Conservation (phyloP, 2,113 vertebrate species). For the Neoarius graeffei region DNA sequence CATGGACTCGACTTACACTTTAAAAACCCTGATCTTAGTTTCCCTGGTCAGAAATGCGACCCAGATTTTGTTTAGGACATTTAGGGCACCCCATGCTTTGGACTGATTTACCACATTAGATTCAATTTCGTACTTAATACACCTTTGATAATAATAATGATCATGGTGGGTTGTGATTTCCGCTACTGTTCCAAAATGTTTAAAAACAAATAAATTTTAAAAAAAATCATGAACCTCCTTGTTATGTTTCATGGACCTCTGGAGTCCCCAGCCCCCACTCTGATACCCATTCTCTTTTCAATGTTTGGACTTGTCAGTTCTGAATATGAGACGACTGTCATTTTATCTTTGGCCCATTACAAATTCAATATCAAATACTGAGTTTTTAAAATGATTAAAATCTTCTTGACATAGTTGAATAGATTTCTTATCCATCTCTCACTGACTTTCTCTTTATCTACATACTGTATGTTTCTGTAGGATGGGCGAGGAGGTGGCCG, state of each 20-base stretch:
- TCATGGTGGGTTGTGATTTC: neutral
- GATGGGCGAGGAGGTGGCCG: conserved; percentile 86
- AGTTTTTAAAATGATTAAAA: neutral
- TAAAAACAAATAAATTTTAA: neutral
- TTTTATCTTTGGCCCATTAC: neutral
- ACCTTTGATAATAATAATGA: no score
- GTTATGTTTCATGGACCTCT: neutral
- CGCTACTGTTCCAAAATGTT: neutral
- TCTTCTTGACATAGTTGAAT: neutral
- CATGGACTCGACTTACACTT: no score
- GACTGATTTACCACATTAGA: neutral
- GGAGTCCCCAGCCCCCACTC: neutral
- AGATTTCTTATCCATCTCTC: neutral
- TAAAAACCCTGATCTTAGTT: no score
- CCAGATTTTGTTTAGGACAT: no score
- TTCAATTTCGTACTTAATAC: neutral
- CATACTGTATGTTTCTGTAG: conserved; percentile 65
- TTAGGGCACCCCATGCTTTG: no score
- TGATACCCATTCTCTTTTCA: no score
- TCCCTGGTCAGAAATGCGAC: no score
- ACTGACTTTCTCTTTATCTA: neutral
- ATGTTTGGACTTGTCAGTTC: neutral
- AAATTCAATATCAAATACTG: neutral
- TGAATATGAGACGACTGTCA: neutral
- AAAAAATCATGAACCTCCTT: neutral